A percentile compares a stretch with the other conserved stretches of the same genome.
phyloP scores from a whole-genome alignment of 1,140 invertebrate genomes.

The Asbolus verrucosus region DNA sequence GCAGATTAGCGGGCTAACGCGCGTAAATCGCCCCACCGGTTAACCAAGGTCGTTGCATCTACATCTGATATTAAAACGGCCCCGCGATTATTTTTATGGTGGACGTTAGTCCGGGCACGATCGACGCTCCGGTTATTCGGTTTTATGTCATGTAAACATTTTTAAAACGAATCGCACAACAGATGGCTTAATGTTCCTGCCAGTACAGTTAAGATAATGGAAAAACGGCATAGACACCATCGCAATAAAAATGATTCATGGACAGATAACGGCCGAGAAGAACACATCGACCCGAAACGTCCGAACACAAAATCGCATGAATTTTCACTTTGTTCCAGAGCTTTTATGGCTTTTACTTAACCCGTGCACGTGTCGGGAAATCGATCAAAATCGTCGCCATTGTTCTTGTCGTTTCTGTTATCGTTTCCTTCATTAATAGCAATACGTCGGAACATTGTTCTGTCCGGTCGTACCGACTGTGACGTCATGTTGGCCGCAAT shows the following conservation, averaged over 20 bases:
- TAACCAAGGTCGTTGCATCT: no score
- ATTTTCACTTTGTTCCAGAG: no score
- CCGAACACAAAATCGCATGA: no score
- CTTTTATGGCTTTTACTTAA: no score
- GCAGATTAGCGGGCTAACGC: constrained; percentile 57
- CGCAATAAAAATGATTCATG: constrained; percentile 35
- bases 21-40: constrained; percentile 56
- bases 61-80: constrained; percentile 23
- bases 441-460: no score
- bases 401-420: no score
- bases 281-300: constrained; percentile 30
- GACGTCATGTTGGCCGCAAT: no score
- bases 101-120: constrained; percentile 7
- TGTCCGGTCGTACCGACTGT: no score
- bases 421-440: no score
- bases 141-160: constrained; percentile 39
- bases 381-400: no score
- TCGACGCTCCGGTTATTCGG: constrained; percentile 24
- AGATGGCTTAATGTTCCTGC: constrained; percentile 37
- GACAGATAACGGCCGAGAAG: constrained; percentile 34
- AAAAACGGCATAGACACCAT: constrained; percentile 32
- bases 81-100: constrained; percentile 27
- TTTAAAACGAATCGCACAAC: constrained; percentile 32
- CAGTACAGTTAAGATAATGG: constrained; percentile 36
- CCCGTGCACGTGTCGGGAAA: no score